Evolutionary conservation across 1,140 invertebrate genomes (phyloP).

Genomic region (Hyles vespertilio): DNA sequence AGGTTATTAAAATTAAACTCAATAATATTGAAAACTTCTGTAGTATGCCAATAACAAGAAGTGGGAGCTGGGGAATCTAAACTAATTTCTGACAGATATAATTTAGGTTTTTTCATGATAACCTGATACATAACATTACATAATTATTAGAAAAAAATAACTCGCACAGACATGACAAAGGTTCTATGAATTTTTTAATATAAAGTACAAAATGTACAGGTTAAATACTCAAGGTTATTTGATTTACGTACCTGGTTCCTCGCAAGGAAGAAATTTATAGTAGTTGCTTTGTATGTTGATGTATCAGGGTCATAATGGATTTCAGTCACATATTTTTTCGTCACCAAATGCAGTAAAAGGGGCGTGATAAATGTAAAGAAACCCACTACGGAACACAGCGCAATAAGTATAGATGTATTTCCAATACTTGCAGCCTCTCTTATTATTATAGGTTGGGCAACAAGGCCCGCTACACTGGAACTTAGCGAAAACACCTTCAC

Average conservation of each 20-base stretch:
- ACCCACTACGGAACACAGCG: conserved; percentile 80
- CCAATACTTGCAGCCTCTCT: conserved; percentile 77
- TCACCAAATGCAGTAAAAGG: conserved; percentile 86
- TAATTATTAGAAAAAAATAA: too few species aligned
- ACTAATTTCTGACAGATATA: too few species aligned
- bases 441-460: conserved; percentile 84
- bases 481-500: conserved; percentile 89
- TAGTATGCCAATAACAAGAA: too few species aligned
- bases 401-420: conserved; percentile 76
- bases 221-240: too few species aligned
- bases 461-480: conserved; percentile 82
- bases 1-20: too few species aligned
- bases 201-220: too few species aligned
- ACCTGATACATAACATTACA: too few species aligned
- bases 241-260: conserved; percentile 76
- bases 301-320: conserved; percentile 82
- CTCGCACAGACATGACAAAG: too few species aligned
- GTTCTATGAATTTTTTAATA: too few species aligned
- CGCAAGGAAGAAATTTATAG: conserved; percentile 80
- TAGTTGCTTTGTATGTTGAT: conserved; percentile 82
- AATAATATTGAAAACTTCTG: too few species aligned
- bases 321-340: conserved; percentile 90
- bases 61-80: too few species aligned
- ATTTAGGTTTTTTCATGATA: too few species aligned
- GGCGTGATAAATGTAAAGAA: conserved; percentile 91